Conservation (phyloP, 2,113 vertebrate species). For the Tachysurus fulvidraco region DNA sequence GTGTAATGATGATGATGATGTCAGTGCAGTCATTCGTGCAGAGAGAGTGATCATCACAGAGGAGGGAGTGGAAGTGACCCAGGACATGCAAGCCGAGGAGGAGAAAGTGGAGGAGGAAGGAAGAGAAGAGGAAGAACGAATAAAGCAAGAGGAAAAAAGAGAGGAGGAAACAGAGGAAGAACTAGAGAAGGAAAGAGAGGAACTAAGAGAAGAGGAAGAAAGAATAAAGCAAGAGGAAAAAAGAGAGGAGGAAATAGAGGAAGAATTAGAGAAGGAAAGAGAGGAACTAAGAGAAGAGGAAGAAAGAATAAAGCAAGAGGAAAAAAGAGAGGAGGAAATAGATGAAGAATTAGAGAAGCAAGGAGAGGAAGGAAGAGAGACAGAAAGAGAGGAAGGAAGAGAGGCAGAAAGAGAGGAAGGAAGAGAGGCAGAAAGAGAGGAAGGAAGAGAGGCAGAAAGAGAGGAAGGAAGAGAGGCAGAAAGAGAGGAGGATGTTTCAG, state of each 20-base stretch:
- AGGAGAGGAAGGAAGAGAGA: neutral
- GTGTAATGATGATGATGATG: conserved; percentile 61
- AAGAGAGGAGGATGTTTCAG: conserved; percentile 6
- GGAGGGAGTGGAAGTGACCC: conserved; percentile 6
- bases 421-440: neutral
- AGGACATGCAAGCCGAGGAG: neutral
- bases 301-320: neutral
- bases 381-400: neutral
- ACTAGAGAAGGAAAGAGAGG: conserved; percentile 27
- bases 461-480: neutral
- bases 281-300: conserved; percentile 4
- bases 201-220: neutral
- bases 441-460: neutral
- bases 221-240: conserved; percentile 9
- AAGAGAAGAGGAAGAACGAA: neutral
- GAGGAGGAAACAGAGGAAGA: conserved; percentile 15
- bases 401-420: conserved; percentile 29
- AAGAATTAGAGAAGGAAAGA: neutral
- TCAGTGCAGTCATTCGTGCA: conserved; percentile 68
- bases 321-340: neutral
- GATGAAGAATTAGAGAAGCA: conserved; percentile 26
- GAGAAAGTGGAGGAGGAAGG: neutral
- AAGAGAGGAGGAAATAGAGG: neutral
- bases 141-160: neutral
- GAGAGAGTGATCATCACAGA: conserved; percentile 60